phyloP scores from a whole-genome alignment of 2,113 vertebrate species.

The Psophia crepitans region DNA sequence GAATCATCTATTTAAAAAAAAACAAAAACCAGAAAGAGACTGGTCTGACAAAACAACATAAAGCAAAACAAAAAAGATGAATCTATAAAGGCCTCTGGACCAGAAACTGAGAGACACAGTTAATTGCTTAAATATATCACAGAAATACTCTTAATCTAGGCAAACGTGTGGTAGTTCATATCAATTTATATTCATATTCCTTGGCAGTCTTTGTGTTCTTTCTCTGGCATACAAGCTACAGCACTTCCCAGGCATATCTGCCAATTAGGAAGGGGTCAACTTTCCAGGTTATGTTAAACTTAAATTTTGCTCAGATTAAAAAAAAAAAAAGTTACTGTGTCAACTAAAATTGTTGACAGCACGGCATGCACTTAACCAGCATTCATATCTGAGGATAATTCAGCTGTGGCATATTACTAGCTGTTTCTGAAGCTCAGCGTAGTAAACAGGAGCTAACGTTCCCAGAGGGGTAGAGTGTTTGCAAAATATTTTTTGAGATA shows the following conservation, averaged over 20 bases:
- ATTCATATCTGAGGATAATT: neutral
- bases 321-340: neutral
- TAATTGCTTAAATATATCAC: conserved; percentile 20
- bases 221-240: neutral
- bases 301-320: neutral
- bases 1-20: neutral
- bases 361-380: neutral
- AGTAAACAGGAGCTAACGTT: neutral
- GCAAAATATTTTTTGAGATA: neutral
- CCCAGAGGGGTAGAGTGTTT: neutral
- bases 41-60: neutral
- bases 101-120: neutral
- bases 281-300: conserved; percentile 34
- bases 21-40: neutral
- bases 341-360: neutral
- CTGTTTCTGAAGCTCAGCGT: neutral
- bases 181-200: neutral
- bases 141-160: neutral
- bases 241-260: neutral
- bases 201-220: neutral
- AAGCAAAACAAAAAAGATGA: neutral
- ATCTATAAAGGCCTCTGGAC: neutral
- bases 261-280: conserved; percentile 39
- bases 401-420: neutral
- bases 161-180: neutral